These are phyloP conservation scores for Xestia ashworthii DNA, from an alignment of 2,888 invertebrate species.

Conservation along the genomic window DNA sequence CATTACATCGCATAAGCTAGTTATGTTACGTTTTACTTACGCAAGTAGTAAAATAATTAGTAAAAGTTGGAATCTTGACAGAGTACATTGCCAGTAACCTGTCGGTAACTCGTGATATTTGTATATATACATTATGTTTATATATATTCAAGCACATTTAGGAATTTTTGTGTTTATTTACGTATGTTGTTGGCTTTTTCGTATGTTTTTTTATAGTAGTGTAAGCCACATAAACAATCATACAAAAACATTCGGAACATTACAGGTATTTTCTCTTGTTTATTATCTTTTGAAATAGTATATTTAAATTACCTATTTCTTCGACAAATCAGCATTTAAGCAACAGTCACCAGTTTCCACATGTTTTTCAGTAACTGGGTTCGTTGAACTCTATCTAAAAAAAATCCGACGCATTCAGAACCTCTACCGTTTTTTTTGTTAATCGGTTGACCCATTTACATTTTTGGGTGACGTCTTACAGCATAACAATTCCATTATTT, in stretches of 20 bases:
- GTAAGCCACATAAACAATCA: no score
- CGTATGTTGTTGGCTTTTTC: background rate
- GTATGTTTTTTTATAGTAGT: background rate
- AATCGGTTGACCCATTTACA: background rate
- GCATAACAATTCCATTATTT: background rate
- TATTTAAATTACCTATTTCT: background rate
- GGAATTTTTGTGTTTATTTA: background rate
- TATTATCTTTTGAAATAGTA: background rate
- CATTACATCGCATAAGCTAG: background rate
- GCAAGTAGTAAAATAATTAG: constrained; percentile 28
- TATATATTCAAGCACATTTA: background rate
- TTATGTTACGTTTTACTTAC: constrained; percentile 21
- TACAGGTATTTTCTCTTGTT: no score
- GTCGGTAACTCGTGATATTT: constrained; percentile 12
- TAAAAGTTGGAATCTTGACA: constrained; percentile 39
- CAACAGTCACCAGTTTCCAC: background rate
- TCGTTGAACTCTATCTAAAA: background rate
- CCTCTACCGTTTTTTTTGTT: background rate
- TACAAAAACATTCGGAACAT: no score
- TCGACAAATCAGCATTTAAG: background rate
- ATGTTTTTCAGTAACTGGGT: background rate
- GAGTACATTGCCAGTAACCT: constrained; percentile 24
- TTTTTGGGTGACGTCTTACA: constrained; percentile 2
- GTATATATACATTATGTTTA: background rate
- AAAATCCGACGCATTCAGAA: background rate